Conservation (phyloP, 2,888 invertebrate genomes). For the Oscheius sp. region DNA sequence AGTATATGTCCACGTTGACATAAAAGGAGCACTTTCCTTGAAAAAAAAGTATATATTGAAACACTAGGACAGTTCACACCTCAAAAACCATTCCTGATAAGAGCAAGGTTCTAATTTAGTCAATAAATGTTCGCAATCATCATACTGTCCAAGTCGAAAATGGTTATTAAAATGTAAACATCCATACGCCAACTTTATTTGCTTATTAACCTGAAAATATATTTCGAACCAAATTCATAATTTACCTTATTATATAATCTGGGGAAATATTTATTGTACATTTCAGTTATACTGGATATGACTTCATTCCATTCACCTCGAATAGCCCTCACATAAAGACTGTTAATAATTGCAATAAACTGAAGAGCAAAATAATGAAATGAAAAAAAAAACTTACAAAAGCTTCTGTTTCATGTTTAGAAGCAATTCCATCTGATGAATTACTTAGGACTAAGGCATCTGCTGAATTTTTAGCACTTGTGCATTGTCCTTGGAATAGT, state of each 20-base stretch:
- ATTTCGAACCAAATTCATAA: background rate
- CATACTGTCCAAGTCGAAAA: constrained; percentile 28
- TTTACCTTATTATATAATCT: background rate
- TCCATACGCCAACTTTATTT: constrained; percentile 27
- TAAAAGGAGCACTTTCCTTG: constrained; percentile 1
- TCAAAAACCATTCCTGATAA: constrained; percentile 29
- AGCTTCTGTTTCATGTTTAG: constrained; percentile 38
- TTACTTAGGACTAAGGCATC: constrained; percentile 6
- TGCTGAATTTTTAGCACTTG: background rate
- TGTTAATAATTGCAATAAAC: constrained; percentile 38
- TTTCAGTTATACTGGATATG: background rate
- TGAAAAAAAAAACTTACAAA: constrained; percentile 17
- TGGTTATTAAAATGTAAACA: constrained; percentile 36
- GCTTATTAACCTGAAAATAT: constrained; percentile 30
- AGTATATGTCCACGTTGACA: background rate
- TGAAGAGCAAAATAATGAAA: constrained; percentile 11
- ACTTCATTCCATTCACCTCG: constrained; percentile 33
- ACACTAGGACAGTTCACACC: background rate
- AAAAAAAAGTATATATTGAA: background rate
- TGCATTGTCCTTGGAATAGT: constrained; percentile 8
- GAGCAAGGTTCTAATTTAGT: constrained; percentile 6
- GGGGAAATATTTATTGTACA: background rate
- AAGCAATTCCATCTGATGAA: constrained; percentile 10
- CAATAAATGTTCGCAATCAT: constrained; percentile 24
- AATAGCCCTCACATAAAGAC: constrained; percentile 30